Evolutionary conservation across 2,113 vertebrate genomes (phyloP).

Genomic region (Centropus unirufus): DNA sequence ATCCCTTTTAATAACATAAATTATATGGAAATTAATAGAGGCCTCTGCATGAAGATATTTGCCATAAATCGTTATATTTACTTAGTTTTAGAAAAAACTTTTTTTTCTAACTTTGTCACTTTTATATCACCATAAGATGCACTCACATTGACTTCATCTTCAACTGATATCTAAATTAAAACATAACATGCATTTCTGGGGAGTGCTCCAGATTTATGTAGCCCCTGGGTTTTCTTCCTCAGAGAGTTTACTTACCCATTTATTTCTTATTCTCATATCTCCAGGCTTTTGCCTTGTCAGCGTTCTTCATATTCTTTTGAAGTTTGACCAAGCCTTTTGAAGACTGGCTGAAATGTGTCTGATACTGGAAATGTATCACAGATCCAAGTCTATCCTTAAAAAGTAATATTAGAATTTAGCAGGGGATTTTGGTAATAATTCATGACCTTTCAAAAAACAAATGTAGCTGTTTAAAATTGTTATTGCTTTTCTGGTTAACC

Average conservation of each 20-base stretch:
- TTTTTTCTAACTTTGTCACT: background rate
- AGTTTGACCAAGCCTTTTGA: background rate
- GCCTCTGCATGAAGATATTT: background rate
- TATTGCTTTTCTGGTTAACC: background rate
- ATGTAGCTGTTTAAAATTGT: background rate
- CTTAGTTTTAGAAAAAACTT: background rate
- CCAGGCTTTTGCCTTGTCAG: background rate
- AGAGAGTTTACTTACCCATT: background rate
- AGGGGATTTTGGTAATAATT: background rate
- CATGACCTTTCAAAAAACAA: background rate
- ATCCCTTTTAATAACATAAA: background rate
- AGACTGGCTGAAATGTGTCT: background rate
- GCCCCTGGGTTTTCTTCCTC: background rate
- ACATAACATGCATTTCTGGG: background rate
- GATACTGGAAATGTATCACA: background rate
- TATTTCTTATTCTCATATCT: background rate
- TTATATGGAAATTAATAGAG: background rate
- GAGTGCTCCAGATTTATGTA: background rate
- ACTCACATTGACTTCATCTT: background rate
- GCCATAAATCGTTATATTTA: background rate
- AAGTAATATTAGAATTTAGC: background rate
- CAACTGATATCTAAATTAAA: background rate
- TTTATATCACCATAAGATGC: background rate
- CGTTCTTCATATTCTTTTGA: slow-evolving; percentile 13
- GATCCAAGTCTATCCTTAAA: background rate